Evolutionary conservation across 2,113 vertebrate genomes (phyloP).

Genomic region (Takifugu bimaculatus): DNA sequence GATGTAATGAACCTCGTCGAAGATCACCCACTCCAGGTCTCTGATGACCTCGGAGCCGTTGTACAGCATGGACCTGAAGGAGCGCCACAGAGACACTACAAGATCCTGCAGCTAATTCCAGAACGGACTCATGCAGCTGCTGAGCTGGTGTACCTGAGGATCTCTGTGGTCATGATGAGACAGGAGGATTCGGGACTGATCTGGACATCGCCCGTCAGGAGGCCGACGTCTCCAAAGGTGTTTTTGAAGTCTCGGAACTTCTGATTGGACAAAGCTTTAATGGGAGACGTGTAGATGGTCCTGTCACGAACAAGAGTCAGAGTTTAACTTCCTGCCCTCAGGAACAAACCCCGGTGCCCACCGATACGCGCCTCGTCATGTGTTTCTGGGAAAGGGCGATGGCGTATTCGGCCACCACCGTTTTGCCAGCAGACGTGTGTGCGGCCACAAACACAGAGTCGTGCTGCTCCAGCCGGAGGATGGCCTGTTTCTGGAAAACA

Average conservation of each 20-base stretch:
- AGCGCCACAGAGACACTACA: background rate
- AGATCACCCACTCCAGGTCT: constrained; percentile 93
- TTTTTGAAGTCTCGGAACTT: constrained; percentile 90
- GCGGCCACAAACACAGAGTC: constrained; percentile 88
- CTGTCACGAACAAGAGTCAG: constrained; percentile 54
- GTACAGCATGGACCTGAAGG: constrained; percentile 87
- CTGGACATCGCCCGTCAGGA: constrained; percentile 88
- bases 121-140: background rate
- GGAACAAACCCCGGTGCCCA: background rate
- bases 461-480: constrained; percentile 83
- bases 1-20: constrained; percentile 93
- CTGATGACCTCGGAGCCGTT: constrained; percentile 89
- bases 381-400: constrained; percentile 90
- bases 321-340: background rate
- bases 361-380: constrained; percentile 83
- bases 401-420: constrained; percentile 89
- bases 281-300: constrained; percentile 90
- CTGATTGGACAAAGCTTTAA: constrained; percentile 93
- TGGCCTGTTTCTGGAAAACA: constrained; percentile 89
- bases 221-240: constrained; percentile 87
- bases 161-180: constrained; percentile 95
- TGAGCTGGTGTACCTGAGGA: constrained; percentile 75
- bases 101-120: too few relatives aligned
- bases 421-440: constrained; percentile 90
- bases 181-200: constrained; percentile 86